Percentiles rank a stretch among this genome's conserved stretches.
Evolutionary conservation across 1,140 invertebrate species (phyloP).

Genomic region (Drosophila murphyi): DNA sequence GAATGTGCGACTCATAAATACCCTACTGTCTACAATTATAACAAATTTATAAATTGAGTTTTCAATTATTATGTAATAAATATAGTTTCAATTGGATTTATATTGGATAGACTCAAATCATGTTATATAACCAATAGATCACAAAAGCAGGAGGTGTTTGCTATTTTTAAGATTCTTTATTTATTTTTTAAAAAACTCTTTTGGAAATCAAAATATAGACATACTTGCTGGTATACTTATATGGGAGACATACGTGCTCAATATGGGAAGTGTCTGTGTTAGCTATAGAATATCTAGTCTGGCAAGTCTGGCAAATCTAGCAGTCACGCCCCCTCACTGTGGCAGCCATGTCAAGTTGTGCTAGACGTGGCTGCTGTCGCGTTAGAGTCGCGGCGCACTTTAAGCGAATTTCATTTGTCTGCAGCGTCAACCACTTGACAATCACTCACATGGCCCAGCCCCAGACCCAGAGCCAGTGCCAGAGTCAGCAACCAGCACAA

Average conservation of each 20-base stretch:
- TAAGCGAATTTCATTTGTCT: conserved; percentile 83
- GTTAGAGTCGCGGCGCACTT: conserved; percentile 53
- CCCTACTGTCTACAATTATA: not conserved
- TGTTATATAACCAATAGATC: too few relatives aligned
- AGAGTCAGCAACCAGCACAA: conserved; percentile 18
- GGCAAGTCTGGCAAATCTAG: conserved; percentile 22
- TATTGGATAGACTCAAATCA: too few relatives aligned
- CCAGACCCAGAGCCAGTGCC: conserved; percentile 8
- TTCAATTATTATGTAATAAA: not conserved
- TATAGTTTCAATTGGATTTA: too few relatives aligned
- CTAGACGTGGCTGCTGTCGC: conserved; percentile 51
- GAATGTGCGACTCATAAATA: conserved; percentile 6
- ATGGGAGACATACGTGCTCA: not conserved
- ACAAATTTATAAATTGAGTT: not conserved
- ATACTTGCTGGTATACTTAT: too few relatives aligned
- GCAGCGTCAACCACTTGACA: conserved; percentile 82
- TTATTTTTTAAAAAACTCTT: too few relatives aligned
- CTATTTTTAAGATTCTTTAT: too few relatives aligned
- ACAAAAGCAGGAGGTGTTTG: too few relatives aligned
- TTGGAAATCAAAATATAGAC: too few relatives aligned
- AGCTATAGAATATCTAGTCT: conserved; percentile 9
- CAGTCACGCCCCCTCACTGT: conserved; percentile 63
- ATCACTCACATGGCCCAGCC: conserved; percentile 78
- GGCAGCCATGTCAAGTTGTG: conserved; percentile 65
- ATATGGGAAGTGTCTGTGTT: not conserved